These are phyloP conservation scores for Camptogramma bilineatum DNA, from an alignment of 2,888 invertebrate genomes.

Conservation along the genomic window DNA sequence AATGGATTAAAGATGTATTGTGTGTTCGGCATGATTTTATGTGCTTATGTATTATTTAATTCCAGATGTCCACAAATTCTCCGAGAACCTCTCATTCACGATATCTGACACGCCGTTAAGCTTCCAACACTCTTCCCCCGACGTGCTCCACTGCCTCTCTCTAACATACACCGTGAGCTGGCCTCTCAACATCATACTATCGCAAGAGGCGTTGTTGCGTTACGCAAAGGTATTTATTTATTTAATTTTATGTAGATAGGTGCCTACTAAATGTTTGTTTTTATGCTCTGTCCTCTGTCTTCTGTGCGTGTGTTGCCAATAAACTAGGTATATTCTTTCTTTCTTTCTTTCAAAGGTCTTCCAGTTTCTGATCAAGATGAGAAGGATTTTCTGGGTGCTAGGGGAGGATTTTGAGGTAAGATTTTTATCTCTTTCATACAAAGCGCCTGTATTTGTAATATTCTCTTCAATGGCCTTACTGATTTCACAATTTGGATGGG, in stretches of 20 bases:
- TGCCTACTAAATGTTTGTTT: too few species aligned
- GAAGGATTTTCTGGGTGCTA: constrained; percentile 90
- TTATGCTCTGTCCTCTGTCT: too few species aligned
- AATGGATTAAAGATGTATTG: too few species aligned
- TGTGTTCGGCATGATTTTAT: too few species aligned
- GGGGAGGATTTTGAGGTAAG: constrained; percentile 88
- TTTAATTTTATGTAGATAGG: too few species aligned
- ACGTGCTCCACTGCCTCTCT: constrained; percentile 88
- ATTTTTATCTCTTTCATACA: constrained; percentile 7
- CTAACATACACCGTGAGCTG: constrained; percentile 90
- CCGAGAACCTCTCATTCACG: constrained; percentile 87
- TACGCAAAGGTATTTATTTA: too few species aligned
- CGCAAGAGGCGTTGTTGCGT: constrained; percentile 88
- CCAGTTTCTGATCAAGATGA: constrained; percentile 90
- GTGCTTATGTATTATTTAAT: constrained; percentile 36
- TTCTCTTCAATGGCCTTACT: too few species aligned
- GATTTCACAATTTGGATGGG: too few species aligned
- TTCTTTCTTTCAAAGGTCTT: too few species aligned
- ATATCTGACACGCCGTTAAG: constrained; percentile 86
- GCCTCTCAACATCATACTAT: constrained; percentile 92
- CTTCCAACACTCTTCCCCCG: constrained; percentile 88
- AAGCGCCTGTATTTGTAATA: too few species aligned
- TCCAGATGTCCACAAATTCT: constrained; percentile 85
- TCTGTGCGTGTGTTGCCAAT: too few species aligned
- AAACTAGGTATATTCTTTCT: too few species aligned